phyloP scores from a whole-genome alignment of 2,888 invertebrate genomes.

The Drosophila mimica region DNA sequence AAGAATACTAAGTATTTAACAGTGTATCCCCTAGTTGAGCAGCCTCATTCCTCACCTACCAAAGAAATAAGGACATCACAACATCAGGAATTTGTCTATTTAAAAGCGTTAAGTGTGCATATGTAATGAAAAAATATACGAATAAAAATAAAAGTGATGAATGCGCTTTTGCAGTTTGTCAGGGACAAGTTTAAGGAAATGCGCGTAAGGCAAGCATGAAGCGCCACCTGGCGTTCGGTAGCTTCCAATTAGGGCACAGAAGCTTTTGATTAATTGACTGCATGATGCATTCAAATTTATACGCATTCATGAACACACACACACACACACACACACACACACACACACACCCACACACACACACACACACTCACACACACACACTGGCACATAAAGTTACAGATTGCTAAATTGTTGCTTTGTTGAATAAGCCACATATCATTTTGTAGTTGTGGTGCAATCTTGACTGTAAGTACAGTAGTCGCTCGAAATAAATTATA shows the following conservation, averaged over 20 bases:
- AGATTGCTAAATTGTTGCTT: slow-evolving; percentile 3
- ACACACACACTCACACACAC: background rate
- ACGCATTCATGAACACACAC: slow-evolving; percentile 3
- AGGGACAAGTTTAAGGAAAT: background rate
- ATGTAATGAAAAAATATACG: background rate
- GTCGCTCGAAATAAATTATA: background rate
- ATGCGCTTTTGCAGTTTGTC: slow-evolving; percentile 2
- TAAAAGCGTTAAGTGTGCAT: background rate
- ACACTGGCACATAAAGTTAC: background rate
- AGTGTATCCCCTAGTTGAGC: background rate
- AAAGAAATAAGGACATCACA: background rate
- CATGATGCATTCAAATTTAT: slow-evolving; percentile 31
- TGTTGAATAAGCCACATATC: background rate
- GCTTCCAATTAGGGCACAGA: background rate
- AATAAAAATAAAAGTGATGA: background rate
- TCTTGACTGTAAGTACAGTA: background rate
- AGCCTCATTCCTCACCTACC: background rate
- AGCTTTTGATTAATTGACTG: slow-evolving; percentile 42
- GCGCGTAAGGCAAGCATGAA: background rate
- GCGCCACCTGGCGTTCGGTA: slow-evolving; percentile 24
- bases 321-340: background rate
- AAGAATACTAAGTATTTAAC: background rate
- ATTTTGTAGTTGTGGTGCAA: background rate
- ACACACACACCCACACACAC: background rate
- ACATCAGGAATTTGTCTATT: background rate